Evolutionary conservation across 1,140 invertebrate species (phyloP).

Genomic region (Procambarus clarkii): DNA sequence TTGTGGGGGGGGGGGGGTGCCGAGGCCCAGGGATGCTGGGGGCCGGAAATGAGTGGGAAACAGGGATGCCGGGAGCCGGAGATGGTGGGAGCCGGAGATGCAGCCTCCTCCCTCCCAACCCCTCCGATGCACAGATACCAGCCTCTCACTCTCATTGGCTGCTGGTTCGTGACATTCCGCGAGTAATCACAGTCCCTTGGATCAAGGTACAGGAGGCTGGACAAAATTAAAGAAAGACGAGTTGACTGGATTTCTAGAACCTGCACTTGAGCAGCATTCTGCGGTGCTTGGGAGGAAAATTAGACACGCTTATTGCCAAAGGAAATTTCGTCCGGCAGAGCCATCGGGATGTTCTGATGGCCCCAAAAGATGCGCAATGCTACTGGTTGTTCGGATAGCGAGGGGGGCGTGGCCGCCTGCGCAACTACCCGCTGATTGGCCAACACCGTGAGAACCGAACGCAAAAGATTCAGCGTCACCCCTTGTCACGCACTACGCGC

Average conservation of each 20-base stretch:
- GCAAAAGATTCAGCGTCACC: not conserved
- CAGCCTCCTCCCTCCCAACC: not conserved
- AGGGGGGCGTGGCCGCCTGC: conserved; percentile 7
- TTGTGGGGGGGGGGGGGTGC: no score
- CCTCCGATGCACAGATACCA: not conserved
- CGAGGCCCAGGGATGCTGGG: not conserved
- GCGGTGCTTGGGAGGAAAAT: no score
- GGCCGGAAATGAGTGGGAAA: not conserved
- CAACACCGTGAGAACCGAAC: conserved; percentile 48
- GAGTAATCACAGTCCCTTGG: not conserved
- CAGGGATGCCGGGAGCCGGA: no score
- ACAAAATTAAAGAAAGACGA: no score
- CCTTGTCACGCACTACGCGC: not conserved
- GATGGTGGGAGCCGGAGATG: not conserved
- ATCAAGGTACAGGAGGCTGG: no score
- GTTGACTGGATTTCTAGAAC: no score
- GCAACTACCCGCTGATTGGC: conserved; percentile 45
- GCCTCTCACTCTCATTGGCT: conserved; percentile 32
- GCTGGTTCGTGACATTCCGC: conserved; percentile 49
- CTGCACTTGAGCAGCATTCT: no score
- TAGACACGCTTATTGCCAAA: not conserved
- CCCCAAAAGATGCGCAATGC: conserved; percentile 46
- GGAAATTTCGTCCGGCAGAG: not conserved
- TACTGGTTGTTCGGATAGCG: conserved; percentile 51
- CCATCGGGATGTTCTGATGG: not conserved